These are phyloP conservation scores for Calephelis perditalis DNA, from an alignment of 2,888 invertebrate species.

Conservation along the genomic window DNA sequence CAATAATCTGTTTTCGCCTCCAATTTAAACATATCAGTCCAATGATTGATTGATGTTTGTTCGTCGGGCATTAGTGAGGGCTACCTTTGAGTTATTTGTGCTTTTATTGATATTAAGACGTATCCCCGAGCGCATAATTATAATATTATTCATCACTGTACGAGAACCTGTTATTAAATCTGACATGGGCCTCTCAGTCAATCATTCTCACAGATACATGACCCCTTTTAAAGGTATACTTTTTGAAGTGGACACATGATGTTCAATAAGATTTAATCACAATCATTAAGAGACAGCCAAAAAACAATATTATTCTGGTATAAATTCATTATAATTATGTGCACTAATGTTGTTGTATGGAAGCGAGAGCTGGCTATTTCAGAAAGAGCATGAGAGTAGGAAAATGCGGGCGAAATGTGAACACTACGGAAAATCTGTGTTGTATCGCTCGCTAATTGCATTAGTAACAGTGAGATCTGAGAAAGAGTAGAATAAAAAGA, in stretches of 20 bases:
- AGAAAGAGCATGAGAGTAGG: too few relatives aligned
- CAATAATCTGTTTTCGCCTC: slow-evolving; percentile 42
- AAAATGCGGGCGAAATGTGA: too few relatives aligned
- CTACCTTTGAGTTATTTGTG: slow-evolving; percentile 50
- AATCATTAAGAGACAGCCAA: not conserved
- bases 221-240: slow-evolving; percentile 22
- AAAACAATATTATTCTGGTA: too few relatives aligned
- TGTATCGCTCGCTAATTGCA: too few relatives aligned
- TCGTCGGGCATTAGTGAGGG: slow-evolving; percentile 51
- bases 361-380: too few relatives aligned
- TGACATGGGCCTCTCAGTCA: slow-evolving; percentile 38
- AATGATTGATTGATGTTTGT: slow-evolving; percentile 72
- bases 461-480: too few relatives aligned
- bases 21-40: slow-evolving; percentile 45
- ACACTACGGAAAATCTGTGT: too few relatives aligned
- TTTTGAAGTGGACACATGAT: slow-evolving; percentile 22
- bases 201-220: slow-evolving; percentile 34
- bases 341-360: too few relatives aligned
- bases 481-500: too few relatives aligned
- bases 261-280: not conserved
- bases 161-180: slow-evolving; percentile 34
- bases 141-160: slow-evolving; percentile 52
- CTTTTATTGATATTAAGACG: slow-evolving; percentile 66
- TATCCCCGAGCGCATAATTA: slow-evolving; percentile 41
- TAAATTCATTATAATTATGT: too few relatives aligned